A percentile compares a stretch with the other conserved stretches of the same genome.
Conservation (phyloP, 2,113 vertebrate genomes). For the Sturnira hondurensis region DNA sequence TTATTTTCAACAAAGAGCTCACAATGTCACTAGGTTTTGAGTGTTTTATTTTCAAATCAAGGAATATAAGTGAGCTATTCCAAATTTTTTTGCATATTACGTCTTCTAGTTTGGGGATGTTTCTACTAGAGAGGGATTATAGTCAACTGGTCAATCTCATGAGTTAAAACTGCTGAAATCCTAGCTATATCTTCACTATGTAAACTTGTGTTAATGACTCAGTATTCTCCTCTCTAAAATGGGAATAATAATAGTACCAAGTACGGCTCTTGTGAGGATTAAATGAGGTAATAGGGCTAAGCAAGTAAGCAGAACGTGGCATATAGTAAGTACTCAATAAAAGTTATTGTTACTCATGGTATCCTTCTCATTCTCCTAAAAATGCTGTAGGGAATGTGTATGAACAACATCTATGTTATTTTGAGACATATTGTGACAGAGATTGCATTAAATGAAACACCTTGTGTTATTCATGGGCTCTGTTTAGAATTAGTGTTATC, state of each 20-base stretch:
- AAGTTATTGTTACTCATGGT: neutral
- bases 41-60: neutral
- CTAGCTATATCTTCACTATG: neutral
- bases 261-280: neutral
- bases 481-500: neutral
- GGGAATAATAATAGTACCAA: neutral
- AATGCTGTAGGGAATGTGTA: neutral
- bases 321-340: neutral
- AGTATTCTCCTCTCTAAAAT: neutral
- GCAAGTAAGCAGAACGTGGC: neutral
- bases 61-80: neutral
- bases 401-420: neutral
- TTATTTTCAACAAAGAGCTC: neutral
- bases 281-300: neutral
- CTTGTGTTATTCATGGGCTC: neutral
- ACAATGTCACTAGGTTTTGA: slow-evolving; percentile 7
- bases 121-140: neutral
- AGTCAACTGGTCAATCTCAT: neutral
- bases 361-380: neutral
- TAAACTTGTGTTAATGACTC: neutral
- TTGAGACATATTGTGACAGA: slow-evolving; percentile 1
- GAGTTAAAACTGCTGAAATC: neutral
- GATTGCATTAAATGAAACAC: neutral
- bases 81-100: neutral
- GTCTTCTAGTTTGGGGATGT: neutral